Evolutionary conservation across 2,797 vertebrate genomes (phyloP), one percentile per base, ranked within the genome.

Genomic region (Sebastes cheni): DNA sequence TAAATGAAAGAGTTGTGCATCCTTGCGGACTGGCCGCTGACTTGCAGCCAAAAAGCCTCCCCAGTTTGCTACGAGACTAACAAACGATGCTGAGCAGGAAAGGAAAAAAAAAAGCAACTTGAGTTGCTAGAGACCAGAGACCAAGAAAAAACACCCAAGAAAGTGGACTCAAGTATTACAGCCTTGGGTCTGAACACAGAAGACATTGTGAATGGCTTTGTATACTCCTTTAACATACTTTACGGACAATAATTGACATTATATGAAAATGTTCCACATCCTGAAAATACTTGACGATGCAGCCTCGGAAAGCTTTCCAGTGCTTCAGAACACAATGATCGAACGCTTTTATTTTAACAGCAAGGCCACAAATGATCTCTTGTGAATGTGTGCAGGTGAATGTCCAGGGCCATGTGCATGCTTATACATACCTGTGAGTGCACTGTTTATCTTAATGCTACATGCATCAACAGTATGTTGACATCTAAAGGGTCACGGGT

Each of bases 41-140:
- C 36, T 39, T 39, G 36, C 13, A 39, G 36, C 36, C 0, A 0
- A 39, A 39, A 39, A 39, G 36, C 36, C 36, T 39, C 12, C 0
- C 12, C 36, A 14, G 12, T 39, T 0, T 13, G 12, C 36, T 39
- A 13, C 12, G 12, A 39, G 36, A 39, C 0, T 0, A 39, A 0
- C 36, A 39, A 0, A 22, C 8, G 54, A 55, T 55, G 54, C 54
- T 55, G n/a, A 0, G 22, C 10, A 55, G 22, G n/a, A 12, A 55
- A 55, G n/a, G 1, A 22, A 55, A 0, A 55, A 23, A 46, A 46
- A 39, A 6, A 36, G 39, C 36, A 39, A 39, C 36, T 4, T 11
- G 39, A 46, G 2, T 46, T 46, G 42, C 16, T 46, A 18, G 36
- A 39, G 9, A 32, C 30, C 30, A 32, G 12, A 42, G 14, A 14